phyloP scores from a whole-genome alignment of 1,140 invertebrate genomes.

The Cecropterus lyciades region DNA sequence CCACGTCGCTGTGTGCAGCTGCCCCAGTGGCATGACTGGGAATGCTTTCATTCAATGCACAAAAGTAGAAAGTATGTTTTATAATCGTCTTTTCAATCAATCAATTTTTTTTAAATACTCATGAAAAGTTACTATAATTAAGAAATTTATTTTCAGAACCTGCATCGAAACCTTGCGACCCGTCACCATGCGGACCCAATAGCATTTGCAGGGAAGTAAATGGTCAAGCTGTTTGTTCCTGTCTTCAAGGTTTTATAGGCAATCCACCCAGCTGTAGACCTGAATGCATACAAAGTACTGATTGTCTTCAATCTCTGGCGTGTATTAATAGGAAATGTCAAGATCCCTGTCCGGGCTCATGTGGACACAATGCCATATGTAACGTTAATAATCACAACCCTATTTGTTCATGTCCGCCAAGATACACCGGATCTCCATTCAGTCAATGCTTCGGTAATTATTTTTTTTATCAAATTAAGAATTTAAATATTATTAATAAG shows the following conservation, averaged over 20 bases:
- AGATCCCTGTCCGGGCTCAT: conserved; percentile 90
- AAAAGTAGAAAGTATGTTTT: conserved; percentile 65
- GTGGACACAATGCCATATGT: conserved; percentile 89
- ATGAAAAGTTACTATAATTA: conserved; percentile 19
- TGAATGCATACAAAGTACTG: conserved; percentile 90
- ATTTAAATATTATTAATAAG: not conserved
- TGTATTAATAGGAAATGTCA: conserved; percentile 91
- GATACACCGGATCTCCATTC: conserved; percentile 91
- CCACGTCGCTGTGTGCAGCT: conserved; percentile 88
- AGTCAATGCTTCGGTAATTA: conserved; percentile 86
- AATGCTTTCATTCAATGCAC: conserved; percentile 86
- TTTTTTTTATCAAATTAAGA: conserved; percentile 18
- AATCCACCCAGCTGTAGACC: conserved; percentile 89
- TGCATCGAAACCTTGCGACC: conserved; percentile 85
- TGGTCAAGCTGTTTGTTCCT: conserved; percentile 88
- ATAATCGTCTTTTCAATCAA: not conserved
- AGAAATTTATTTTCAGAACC: conserved; percentile 54
- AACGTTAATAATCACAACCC: conserved; percentile 91
- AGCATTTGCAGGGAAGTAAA: conserved; percentile 88
- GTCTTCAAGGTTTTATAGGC: conserved; percentile 87
- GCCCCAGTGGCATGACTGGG: conserved; percentile 85
- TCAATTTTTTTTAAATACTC: conserved; percentile 13
- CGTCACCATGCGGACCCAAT: conserved; percentile 91
- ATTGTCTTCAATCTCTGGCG: conserved; percentile 87
- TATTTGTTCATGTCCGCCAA: conserved; percentile 89